Percentiles rank a stretch among this genome's conserved stretches.
Evolutionary conservation across 2,888 invertebrate species (phyloP).

Genomic region (Xestia sexstrigata): DNA sequence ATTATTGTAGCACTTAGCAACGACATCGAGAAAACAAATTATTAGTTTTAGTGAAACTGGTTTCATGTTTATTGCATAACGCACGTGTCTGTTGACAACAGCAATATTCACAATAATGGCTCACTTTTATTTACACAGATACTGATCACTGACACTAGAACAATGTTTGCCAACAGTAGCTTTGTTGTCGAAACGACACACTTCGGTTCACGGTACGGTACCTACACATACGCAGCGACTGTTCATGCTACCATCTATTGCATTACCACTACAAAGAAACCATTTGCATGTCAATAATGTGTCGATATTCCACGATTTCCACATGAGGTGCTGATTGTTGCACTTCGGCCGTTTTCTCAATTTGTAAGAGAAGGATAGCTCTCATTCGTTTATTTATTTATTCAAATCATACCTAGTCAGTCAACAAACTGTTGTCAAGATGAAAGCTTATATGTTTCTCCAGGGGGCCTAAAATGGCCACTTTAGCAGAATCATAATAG

Average conservation of each 20-base stretch:
- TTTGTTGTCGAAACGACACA: slow-evolving; percentile 77
- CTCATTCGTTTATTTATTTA: slow-evolving; percentile 53
- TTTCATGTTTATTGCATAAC: slow-evolving; percentile 42
- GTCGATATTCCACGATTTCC: slow-evolving; percentile 70
- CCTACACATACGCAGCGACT: slow-evolving; percentile 65
- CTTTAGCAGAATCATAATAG: no score
- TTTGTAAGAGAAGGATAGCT: slow-evolving; percentile 49
- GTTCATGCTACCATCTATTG: slow-evolving; percentile 74
- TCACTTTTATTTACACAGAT: slow-evolving; percentile 65
- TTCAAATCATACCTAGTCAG: slow-evolving; percentile 33
- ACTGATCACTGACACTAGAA: slow-evolving; percentile 66
- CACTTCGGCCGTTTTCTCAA: slow-evolving; percentile 61
- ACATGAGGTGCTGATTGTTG: slow-evolving; percentile 65
- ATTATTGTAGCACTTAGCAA: slow-evolving; percentile 2
- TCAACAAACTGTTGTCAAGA: slow-evolving; percentile 8
- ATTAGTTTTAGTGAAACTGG: slow-evolving; percentile 31
- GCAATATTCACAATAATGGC: slow-evolving; percentile 57
- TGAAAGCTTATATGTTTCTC: slow-evolving; percentile 14
- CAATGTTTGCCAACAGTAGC: slow-evolving; percentile 71
- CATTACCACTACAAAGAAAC: slow-evolving; percentile 75
- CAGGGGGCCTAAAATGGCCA: neutral
- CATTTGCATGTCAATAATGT: slow-evolving; percentile 78
- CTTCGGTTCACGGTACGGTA: slow-evolving; percentile 78
- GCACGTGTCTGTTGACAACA: slow-evolving; percentile 51
- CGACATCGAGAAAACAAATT: slow-evolving; percentile 6